phyloP scores from a whole-genome alignment of 2,113 vertebrate genomes.

The Aleadryas rufinucha region DNA sequence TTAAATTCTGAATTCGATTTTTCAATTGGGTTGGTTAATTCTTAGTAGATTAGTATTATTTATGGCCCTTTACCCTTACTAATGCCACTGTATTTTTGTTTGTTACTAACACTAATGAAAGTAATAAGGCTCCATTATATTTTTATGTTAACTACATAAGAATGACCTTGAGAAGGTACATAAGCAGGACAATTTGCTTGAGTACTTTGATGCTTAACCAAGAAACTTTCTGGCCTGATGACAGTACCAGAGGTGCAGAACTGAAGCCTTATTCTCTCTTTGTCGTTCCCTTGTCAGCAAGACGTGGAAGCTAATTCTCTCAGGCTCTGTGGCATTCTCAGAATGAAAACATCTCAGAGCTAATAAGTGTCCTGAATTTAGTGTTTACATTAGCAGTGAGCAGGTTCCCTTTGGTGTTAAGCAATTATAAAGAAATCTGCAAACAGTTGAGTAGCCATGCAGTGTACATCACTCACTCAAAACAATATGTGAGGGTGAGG shows the following conservation, averaged over 20 bases:
- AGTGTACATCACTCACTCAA: not conserved
- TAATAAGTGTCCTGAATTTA: not conserved
- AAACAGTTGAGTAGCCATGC: not conserved
- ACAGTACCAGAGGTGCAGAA: not conserved
- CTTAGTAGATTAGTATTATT: not conserved
- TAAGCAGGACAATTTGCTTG: not conserved
- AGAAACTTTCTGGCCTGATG: not conserved
- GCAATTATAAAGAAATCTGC: not conserved
- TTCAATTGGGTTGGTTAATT: not conserved
- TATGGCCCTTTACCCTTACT: not conserved
- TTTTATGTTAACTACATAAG: not conserved
- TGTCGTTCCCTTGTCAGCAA: not conserved
- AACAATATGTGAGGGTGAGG: not conserved
- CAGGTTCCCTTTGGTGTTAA: not conserved
- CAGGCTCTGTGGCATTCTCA: not conserved
- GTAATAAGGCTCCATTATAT: fast-evolving
- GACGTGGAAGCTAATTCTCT: not conserved
- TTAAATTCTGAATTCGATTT: not conserved
- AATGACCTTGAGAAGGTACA: not conserved
- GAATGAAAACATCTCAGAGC: not conserved
- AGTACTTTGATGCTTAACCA: not conserved
- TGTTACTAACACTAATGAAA: not conserved
- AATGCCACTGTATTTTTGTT: not conserved
- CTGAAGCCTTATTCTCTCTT: not conserved
- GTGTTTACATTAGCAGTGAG: not conserved